phyloP scores from a whole-genome alignment of 64 coral and sea anemone genomes.

The Pachyseris speciosa region DNA sequence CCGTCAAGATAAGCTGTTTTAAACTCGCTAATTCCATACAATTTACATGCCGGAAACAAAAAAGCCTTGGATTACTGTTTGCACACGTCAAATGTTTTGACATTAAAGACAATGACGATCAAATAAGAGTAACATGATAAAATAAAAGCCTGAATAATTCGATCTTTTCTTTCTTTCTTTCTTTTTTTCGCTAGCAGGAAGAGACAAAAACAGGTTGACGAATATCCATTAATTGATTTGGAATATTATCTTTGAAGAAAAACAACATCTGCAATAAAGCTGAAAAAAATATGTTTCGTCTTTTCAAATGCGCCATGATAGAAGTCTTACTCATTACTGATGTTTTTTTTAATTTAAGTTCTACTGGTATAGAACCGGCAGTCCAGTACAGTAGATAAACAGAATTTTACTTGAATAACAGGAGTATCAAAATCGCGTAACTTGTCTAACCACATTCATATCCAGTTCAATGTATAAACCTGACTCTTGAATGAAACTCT shows the following conservation, averaged over 20 bases:
- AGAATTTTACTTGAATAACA: too few species aligned
- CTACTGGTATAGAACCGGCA: too few species aligned
- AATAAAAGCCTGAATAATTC: slow-evolving; percentile 14
- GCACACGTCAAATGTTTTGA: not conserved
- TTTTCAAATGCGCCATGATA: not conserved
- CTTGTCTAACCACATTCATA: too few species aligned
- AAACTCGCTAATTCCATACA: not conserved
- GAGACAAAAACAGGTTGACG: too few species aligned
- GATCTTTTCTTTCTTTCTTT: not conserved
- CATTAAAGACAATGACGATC: not conserved
- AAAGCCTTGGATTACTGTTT: not conserved
- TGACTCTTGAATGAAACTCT: too few species aligned
- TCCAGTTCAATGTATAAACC: too few species aligned
- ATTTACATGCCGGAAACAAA: slow-evolving; percentile 14
- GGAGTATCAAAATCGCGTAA: too few species aligned
- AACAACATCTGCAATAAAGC: not conserved
- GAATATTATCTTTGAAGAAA: not conserved
- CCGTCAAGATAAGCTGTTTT: not conserved
- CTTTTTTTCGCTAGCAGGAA: too few species aligned
- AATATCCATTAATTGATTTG: not conserved
- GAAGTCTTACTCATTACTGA: too few species aligned
- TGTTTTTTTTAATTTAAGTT: too few species aligned
- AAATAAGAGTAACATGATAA: not conserved
- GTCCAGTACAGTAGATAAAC: too few species aligned
- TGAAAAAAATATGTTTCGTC: not conserved